Conservation (phyloP, 1,140 invertebrate species). For the Triops cancriformis region DNA sequence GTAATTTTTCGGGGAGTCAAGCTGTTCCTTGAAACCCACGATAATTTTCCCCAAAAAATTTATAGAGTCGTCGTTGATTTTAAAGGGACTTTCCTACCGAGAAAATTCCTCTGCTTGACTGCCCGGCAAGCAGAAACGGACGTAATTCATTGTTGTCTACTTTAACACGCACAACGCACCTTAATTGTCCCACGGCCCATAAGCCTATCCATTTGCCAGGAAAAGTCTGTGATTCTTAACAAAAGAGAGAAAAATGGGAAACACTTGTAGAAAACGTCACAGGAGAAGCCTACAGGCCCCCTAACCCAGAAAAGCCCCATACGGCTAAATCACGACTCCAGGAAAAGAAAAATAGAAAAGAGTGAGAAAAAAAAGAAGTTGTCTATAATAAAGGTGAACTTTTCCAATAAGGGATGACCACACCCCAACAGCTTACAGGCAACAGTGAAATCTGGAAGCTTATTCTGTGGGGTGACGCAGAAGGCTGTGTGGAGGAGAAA, state of each 20-base stretch:
- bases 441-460: not conserved
- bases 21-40: not conserved
- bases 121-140: not conserved
- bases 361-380: not conserved
- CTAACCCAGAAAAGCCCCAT: not conserved
- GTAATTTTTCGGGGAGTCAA: not conserved
- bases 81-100: not conserved
- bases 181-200: not conserved
- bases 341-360: not conserved
- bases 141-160: conserved; percentile 2
- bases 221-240: not conserved
- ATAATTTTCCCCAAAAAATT: not conserved
- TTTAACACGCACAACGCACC: not conserved
- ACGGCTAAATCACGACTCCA: not conserved
- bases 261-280: not conserved
- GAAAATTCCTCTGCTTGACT: not conserved
- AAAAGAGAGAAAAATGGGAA: not conserved
- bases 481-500: not conserved
- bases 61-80: not conserved
- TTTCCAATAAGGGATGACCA: not conserved
- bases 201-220: not conserved
- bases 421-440: not conserved
- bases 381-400: not conserved
- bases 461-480: not conserved
- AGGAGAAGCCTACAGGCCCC: not conserved